Percentiles rank a stretch among this genome's conserved stretches.
Conservation (phyloP, 2,113 vertebrate genomes). For the Protobothrops mucrosquamatus region DNA sequence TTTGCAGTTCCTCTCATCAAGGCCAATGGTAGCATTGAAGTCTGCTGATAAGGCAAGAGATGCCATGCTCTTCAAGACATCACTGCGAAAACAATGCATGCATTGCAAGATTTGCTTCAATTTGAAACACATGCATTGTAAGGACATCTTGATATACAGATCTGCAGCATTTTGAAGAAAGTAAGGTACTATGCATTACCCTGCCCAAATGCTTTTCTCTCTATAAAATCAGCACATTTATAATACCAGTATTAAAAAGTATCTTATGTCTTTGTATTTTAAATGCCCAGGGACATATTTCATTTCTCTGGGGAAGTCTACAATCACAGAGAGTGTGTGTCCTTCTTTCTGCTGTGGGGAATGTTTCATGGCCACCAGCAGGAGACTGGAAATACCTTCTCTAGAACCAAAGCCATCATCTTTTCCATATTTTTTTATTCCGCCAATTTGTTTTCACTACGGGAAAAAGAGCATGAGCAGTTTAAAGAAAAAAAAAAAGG, state of each 20-base stretch:
- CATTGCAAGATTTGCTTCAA: no score
- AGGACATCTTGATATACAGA: no score
- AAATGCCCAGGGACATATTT: not conserved
- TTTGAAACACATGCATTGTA: no score
- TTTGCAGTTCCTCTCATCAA: no score
- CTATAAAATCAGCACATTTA: not conserved
- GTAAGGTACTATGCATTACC: not conserved
- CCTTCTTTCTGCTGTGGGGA: not conserved
- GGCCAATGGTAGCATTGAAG: no score
- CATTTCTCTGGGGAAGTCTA: not conserved
- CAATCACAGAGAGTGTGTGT: not conserved
- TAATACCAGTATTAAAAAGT: not conserved
- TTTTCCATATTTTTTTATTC: conserved; percentile 27
- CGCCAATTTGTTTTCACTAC: conserved; percentile 40
- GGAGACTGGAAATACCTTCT: conserved; percentile 17
- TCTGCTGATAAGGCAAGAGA: no score
- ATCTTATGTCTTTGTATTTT: not conserved
- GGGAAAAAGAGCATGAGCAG: conserved; percentile 22
- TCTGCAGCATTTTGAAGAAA: not conserved
- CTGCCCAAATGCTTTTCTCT: not conserved
- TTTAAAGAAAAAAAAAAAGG: conserved; percentile 26
- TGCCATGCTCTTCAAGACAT: no score
- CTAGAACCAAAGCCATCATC: not conserved
- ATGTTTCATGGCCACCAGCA: conserved; percentile 25
- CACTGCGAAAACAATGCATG: no score